phyloP scores from a whole-genome alignment of 1,140 invertebrate species.

The Mercenaria mercenaria region DNA sequence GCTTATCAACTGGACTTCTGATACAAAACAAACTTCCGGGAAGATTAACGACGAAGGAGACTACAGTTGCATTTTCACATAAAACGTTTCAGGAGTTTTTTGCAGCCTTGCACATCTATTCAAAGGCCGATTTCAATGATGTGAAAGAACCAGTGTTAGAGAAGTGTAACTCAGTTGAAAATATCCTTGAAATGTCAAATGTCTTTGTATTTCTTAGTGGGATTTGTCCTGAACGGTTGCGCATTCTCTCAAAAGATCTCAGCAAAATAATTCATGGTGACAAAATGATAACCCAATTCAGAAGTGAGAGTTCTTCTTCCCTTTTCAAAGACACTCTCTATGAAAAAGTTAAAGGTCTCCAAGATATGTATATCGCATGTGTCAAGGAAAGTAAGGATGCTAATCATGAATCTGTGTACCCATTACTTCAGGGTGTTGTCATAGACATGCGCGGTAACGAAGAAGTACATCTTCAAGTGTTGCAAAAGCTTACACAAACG shows the following conservation, averaged over 20 bases:
- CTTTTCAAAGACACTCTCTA: neutral
- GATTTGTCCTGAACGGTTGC: neutral
- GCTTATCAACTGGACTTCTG: neutral
- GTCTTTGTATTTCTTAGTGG: slow-evolving; percentile 15
- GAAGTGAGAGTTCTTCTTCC: neutral
- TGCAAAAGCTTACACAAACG: neutral
- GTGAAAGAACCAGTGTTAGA: neutral
- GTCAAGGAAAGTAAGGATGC: neutral
- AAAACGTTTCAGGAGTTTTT: slow-evolving; percentile 18
- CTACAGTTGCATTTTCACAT: neutral
- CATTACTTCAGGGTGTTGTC: neutral
- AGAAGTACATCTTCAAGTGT: neutral
- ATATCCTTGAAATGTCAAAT: neutral
- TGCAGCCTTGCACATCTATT: neutral
- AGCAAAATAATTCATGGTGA: neutral
- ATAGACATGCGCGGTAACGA: neutral
- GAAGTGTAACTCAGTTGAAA: neutral
- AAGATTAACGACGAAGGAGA: neutral
- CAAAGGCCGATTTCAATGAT: too few species aligned
- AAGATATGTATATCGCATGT: neutral
- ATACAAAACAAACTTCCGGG: neutral
- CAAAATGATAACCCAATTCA: neutral
- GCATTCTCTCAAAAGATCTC: neutral
- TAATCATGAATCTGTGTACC: neutral
- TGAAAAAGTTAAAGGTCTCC: neutral